Evolutionary conservation across 2,888 invertebrate species (phyloP).

Genomic region (Campoletis raptor): DNA sequence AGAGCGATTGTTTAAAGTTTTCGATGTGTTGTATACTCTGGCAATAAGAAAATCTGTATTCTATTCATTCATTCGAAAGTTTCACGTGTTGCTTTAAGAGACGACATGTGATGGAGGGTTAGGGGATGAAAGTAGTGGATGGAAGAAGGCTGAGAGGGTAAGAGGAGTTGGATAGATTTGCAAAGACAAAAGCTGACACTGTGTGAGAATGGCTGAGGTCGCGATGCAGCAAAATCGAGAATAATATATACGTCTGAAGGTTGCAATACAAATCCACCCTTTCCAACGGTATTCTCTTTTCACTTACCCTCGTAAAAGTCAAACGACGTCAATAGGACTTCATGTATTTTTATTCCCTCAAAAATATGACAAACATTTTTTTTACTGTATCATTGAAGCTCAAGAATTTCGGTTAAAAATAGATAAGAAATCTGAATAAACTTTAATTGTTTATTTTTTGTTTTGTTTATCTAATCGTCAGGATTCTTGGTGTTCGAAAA

Average conservation of each 20-base stretch:
- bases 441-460: no score
- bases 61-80: constrained; percentile 10
- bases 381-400: not conserved
- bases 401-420: not conserved
- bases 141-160: not conserved
- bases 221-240: constrained; percentile 44
- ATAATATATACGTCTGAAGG: constrained; percentile 34
- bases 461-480: not conserved
- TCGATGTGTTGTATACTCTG: constrained; percentile 6
- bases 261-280: constrained; percentile 4
- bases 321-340: constrained; percentile 2
- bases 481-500: no score
- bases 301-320: constrained; percentile 13
- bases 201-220: constrained; percentile 54
- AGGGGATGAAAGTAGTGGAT: not conserved
- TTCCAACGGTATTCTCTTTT: constrained; percentile 13
- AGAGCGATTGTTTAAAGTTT: constrained; percentile 10
- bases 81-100: constrained; percentile 18
- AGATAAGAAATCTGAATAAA: no score
- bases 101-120: not conserved
- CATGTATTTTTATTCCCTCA: not conserved
- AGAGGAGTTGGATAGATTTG: constrained; percentile 49
- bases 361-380: not conserved
- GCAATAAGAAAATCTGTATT: constrained; percentile 42
- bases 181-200: constrained; percentile 49